Evolutionary conservation across 2,113 vertebrate genomes (phyloP).

Genomic region (Crotalus horridus): DNA sequence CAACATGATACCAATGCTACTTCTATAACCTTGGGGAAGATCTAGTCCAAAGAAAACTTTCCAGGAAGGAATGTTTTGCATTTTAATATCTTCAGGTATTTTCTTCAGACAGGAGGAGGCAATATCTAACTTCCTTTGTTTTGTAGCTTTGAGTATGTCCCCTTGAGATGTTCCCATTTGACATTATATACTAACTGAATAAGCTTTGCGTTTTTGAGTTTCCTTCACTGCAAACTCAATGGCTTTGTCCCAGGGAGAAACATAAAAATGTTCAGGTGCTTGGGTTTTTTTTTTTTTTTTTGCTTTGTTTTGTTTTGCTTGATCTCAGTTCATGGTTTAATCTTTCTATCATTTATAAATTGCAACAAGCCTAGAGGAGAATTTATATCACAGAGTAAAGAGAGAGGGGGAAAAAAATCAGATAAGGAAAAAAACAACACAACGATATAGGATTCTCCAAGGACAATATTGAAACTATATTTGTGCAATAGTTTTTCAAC

Average conservation of each 20-base stretch:
- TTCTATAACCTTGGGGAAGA: not conserved
- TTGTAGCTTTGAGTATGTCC: not conserved
- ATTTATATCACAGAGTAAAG: conserved; percentile 45
- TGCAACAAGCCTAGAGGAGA: conserved; percentile 53
- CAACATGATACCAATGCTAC: not conserved
- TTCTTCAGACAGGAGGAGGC: not conserved
- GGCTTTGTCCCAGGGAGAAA: conserved; percentile 38
- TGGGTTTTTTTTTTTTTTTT: conserved; percentile 20
- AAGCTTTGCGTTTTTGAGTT: conserved; percentile 39
- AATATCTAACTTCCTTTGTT: not conserved
- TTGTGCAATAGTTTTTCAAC: conserved; percentile 40
- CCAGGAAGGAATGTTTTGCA: not conserved
- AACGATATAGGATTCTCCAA: conserved; percentile 40
- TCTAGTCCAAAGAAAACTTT: not conserved
- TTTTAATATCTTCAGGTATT: not conserved
- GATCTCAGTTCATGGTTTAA: conserved; percentile 55
- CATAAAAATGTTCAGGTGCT: conserved; percentile 33
- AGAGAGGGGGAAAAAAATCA: conserved; percentile 18
- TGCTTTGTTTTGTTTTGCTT: conserved; percentile 13
- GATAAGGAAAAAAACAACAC: conserved; percentile 2
- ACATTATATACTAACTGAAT: conserved; percentile 22
- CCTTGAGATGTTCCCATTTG: not conserved
- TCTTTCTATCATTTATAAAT: conserved; percentile 53
- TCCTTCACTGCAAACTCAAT: conserved; percentile 40
- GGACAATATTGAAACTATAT: conserved; percentile 34